Conservation (phyloP, 2,113 vertebrate genomes). For the Eolophus roseicapilla region DNA sequence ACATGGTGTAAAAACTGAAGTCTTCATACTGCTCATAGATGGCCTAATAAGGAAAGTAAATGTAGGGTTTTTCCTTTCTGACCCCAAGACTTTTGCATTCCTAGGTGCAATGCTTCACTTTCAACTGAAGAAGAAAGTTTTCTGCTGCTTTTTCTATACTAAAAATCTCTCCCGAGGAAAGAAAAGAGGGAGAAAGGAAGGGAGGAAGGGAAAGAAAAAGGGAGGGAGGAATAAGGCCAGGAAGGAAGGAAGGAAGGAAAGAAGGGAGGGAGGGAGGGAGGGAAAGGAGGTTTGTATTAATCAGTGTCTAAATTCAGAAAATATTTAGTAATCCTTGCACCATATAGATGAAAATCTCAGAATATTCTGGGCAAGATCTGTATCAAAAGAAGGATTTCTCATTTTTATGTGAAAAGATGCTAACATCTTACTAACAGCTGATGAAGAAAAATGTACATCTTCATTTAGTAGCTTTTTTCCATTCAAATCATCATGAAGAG, state of each 20-base stretch:
- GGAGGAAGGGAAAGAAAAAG: background rate
- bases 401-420: background rate
- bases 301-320: background rate
- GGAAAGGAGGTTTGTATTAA: background rate
- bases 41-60: background rate
- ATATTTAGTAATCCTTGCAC: background rate
- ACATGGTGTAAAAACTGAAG: background rate
- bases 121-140: background rate
- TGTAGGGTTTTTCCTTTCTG: background rate
- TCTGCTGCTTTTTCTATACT: background rate
- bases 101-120: background rate
- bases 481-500: background rate
- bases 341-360: background rate
- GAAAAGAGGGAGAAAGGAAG: background rate
- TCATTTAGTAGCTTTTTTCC: background rate
- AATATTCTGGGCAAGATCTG: background rate
- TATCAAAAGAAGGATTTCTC: background rate
- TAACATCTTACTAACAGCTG: background rate
- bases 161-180: background rate
- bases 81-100: background rate
- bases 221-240: no score
- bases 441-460: background rate
- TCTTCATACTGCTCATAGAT: background rate
- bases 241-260: no score
- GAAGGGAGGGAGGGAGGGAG: background rate